phyloP scores from a whole-genome alignment of 1,140 invertebrate genomes.

The Heliconius melpomene region DNA sequence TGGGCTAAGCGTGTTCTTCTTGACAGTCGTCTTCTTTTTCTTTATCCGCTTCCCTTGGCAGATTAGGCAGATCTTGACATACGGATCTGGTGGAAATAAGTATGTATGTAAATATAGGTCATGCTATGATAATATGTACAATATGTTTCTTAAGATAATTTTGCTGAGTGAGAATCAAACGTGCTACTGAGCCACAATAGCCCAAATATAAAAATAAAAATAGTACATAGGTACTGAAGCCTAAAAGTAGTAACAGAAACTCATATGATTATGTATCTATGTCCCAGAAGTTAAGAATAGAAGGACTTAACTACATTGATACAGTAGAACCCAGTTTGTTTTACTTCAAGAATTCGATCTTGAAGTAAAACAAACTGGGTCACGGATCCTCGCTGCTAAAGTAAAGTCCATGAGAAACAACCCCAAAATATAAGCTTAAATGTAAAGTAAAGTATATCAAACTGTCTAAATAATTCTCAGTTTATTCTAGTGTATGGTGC shows the following conservation, averaged over 20 bases:
- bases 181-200: too few relatives aligned
- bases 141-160: too few relatives aligned
- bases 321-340: too few relatives aligned
- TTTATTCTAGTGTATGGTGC: background rate
- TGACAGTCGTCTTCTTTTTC: slow-evolving; percentile 95
- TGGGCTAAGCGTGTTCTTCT: slow-evolving; percentile 91
- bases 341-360: too few relatives aligned
- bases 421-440: background rate
- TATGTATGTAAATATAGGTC: background rate
- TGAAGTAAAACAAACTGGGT: background rate
- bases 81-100: slow-evolving; percentile 83
- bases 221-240: too few relatives aligned
- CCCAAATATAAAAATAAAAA: too few relatives aligned
- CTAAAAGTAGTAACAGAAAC: too few relatives aligned
- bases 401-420: background rate
- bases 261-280: background rate
- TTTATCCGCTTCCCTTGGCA: slow-evolving; percentile 90
- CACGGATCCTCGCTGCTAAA: background rate
- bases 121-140: too few relatives aligned
- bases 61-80: slow-evolving; percentile 91
- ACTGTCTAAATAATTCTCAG: slow-evolving; percentile 3
- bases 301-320: background rate
- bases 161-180: too few relatives aligned
- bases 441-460: slow-evolving; percentile 2
- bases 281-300: background rate